Base-by-base conservation (phyloP, 2,888 invertebrate species). In the Biston stratarius region DNA sequence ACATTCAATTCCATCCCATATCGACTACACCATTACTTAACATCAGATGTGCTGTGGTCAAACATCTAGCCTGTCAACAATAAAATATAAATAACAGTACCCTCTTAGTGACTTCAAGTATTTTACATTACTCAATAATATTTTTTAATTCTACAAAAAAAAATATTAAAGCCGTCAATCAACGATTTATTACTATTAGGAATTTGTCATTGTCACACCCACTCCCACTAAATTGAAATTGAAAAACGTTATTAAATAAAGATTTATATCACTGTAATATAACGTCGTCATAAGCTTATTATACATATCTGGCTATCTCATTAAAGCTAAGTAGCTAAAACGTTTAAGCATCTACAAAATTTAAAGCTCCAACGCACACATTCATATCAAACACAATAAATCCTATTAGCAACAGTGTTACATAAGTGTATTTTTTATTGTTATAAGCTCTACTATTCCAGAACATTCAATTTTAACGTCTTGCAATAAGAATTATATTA, bases 401-500 rank as follows among this genome's bases (percentile, higher is more conserved):
- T 76, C 80, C 78, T 80, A 83, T 75, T 78, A 77, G 71, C 74
- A 64, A 74, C 72, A 77, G 74, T 64, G 78, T 81, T 83, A 81
- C 80, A 82, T 79, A 82, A 81, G 74, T 73, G 45, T 67, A 77
- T 76, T 77, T 69, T 74, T 73, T 59, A 61, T 62, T 59, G 52
- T 42, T 51, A 69, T 70, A 57, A 73, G 36, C 49, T 49, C 1
- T 44, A 14, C 0, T 24, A 48, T 42, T 62, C 42, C 64, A 61
- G 11, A 0, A 77, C 74, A 71, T 66, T 65, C 61, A 61, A 73
- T 70, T 73, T 60, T 82, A 76, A 6, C 0, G 0, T n/a, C 1
- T 15, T 6, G 6, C 0, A 6, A 40, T 71, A 78, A 61, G 75
- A 74, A 52, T 60, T 48, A 52, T 61, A 74, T 78, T 72, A 6